Conservation (phyloP, 2,797 vertebrate genomes). For the Spheniscus humboldti region DNA sequence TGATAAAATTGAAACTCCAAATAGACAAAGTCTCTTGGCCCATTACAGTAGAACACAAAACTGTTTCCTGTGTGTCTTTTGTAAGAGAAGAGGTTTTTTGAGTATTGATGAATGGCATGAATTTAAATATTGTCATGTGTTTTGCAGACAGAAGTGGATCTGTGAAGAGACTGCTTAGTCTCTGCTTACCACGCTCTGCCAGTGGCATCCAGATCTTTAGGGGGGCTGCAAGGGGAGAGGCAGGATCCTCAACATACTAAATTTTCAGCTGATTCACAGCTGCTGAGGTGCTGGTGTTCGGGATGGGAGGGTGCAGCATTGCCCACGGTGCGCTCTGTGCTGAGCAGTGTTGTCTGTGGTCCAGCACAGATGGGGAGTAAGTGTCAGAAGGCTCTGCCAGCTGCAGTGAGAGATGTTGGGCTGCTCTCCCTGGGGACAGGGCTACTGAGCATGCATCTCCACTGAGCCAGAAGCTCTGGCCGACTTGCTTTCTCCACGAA, state of each 20-base stretch:
- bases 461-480: background rate
- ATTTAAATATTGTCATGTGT: background rate
- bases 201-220: background rate
- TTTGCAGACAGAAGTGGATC: background rate
- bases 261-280: background rate
- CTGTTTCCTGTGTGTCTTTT: background rate
- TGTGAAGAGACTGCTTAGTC: background rate
- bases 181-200: background rate
- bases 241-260: background rate
- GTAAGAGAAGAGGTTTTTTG: background rate
- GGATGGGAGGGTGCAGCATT: background rate
- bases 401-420: background rate
- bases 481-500: fast-evolving
- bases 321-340: background rate
- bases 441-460: background rate
- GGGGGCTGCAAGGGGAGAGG: background rate
- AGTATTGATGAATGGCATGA: background rate
- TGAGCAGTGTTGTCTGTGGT: background rate
- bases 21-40: background rate
- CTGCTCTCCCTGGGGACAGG: background rate
- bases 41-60: background rate
- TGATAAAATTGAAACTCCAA: background rate
- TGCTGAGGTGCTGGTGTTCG: background rate
- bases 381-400: background rate
- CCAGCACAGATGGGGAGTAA: background rate